These are phyloP conservation scores for Chaetodon auriga DNA, from an alignment of 2,113 vertebrate species.

Conservation along the genomic window DNA sequence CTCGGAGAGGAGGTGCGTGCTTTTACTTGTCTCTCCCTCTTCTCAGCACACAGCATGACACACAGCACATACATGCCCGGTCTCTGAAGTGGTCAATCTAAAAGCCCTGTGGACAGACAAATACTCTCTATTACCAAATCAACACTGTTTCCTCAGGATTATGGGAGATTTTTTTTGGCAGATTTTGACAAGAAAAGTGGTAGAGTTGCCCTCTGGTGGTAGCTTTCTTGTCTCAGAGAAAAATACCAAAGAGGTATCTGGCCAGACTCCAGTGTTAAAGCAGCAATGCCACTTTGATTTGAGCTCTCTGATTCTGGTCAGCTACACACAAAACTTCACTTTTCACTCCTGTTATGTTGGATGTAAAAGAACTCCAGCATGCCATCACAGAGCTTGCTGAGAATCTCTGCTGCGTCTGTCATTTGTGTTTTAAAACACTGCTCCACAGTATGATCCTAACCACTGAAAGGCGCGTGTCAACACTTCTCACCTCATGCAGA, in stretches of 20 bases:
- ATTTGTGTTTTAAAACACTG: not conserved
- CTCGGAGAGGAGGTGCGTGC: slow-evolving; percentile 8
- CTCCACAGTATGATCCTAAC: not conserved
- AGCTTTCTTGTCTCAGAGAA: not conserved
- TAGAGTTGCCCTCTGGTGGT: slow-evolving; percentile 35
- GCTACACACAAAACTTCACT: not conserved
- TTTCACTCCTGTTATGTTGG: not conserved
- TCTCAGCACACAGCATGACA: slow-evolving; percentile 39
- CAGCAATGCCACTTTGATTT: not conserved
- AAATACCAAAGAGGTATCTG: not conserved
- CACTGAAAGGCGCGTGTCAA: slow-evolving; percentile 15
- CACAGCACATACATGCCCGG: slow-evolving; percentile 6
- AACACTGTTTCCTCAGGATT: slow-evolving; percentile 15
- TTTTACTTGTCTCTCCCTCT: slow-evolving; percentile 24
- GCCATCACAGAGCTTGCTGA: not conserved
- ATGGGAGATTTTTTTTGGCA: not conserved
- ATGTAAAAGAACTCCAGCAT: not conserved
- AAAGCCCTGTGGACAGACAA: slow-evolving; percentile 24
- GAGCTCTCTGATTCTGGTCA: not conserved
- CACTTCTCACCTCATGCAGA: slow-evolving; percentile 18
- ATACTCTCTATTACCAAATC: slow-evolving; percentile 27
- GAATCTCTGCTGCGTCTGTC: no score
- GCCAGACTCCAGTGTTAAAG: not conserved
- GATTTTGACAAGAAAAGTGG: not conserved
- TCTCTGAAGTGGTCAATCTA: slow-evolving; percentile 31